phyloP scores from a whole-genome alignment of 2,888 invertebrate genomes.

The Bombylius discolor region DNA sequence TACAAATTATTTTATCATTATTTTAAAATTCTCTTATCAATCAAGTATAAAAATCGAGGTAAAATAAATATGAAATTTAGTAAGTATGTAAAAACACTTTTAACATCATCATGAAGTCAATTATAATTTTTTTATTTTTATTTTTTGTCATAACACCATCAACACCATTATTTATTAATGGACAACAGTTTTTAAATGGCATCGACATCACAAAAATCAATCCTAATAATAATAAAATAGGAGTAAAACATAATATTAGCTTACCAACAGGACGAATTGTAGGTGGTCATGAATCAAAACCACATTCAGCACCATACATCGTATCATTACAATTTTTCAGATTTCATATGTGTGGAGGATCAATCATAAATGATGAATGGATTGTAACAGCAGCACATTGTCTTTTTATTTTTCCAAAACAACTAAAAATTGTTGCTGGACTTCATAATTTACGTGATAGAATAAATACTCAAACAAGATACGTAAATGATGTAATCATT shows the following conservation, averaged over 20 bases:
- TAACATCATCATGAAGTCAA: too few relatives aligned
- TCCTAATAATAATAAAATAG: too few relatives aligned
- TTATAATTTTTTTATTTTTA: too few relatives aligned
- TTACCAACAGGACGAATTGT: slow-evolving; percentile 27
- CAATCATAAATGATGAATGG: slow-evolving; percentile 31
- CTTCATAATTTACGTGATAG: slow-evolving; percentile 27
- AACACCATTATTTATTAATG: too few relatives aligned
- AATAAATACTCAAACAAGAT: slow-evolving; percentile 23
- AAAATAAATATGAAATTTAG: too few relatives aligned
- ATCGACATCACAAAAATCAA: too few relatives aligned
- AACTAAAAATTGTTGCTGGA: slow-evolving; percentile 29
- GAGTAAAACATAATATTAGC: slow-evolving; percentile 6
- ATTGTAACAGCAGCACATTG: slow-evolving; percentile 36
- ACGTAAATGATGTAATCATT: slow-evolving; percentile 23
- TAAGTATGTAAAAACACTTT: too few relatives aligned
- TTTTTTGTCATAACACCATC: too few relatives aligned
- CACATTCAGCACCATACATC: slow-evolving; percentile 37
- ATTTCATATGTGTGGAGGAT: slow-evolving; percentile 34
- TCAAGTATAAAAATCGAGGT: too few relatives aligned
- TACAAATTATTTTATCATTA: too few relatives aligned
- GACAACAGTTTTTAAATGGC: too few relatives aligned
- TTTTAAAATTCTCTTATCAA: too few relatives aligned
- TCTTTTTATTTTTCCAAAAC: slow-evolving; percentile 12
- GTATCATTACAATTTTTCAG: slow-evolving; percentile 23
- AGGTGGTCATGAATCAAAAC: slow-evolving; percentile 31